Evolutionary conservation across 2,797 vertebrate species (phyloP).

Genomic region (Distichodus sexfasciatus): DNA sequence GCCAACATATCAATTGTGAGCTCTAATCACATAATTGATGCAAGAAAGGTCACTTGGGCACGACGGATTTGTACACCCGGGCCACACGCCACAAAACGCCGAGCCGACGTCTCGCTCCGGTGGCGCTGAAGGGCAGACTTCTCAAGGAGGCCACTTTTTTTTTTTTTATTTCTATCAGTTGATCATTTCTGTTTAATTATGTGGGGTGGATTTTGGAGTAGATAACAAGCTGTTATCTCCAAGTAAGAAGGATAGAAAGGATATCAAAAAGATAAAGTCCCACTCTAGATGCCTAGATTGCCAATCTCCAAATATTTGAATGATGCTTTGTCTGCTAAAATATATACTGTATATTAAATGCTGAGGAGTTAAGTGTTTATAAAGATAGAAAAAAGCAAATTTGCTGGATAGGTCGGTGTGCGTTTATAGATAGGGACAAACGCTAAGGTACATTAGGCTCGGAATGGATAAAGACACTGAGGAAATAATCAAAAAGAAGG

Average conservation of each 20-base stretch:
- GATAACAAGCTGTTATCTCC: conserved; percentile 88
- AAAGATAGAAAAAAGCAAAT: neutral
- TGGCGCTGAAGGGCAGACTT: conserved; percentile 77
- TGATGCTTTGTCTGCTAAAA: conserved; percentile 50
- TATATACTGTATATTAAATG: conserved; percentile 16
- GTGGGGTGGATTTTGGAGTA: conserved; percentile 75
- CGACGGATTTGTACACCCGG: conserved; percentile 28
- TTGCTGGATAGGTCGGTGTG: neutral
- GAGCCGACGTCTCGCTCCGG: conserved; percentile 44
- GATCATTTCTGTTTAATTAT: conserved; percentile 83
- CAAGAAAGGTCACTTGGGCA: conserved; percentile 33
- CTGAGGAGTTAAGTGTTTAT: too few species aligned
- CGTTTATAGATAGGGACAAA: neutral
- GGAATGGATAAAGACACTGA: conserved; percentile 30
- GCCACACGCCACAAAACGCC: conserved; percentile 17
- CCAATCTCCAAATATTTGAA: conserved; percentile 71
- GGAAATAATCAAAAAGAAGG: conserved; percentile 29
- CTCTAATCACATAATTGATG: conserved; percentile 30
- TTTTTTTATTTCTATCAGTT: conserved; percentile 78
- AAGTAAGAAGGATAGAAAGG: conserved; percentile 73
- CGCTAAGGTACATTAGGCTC: conserved; percentile 9
- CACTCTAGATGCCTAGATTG: conserved; percentile 69
- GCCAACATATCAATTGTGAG: conserved; percentile 29
- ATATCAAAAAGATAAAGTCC: conserved; percentile 77
- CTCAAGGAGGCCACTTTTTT: conserved; percentile 64